Conservation (phyloP, 2,888 invertebrate species). For the Lycaena phlaeas region DNA sequence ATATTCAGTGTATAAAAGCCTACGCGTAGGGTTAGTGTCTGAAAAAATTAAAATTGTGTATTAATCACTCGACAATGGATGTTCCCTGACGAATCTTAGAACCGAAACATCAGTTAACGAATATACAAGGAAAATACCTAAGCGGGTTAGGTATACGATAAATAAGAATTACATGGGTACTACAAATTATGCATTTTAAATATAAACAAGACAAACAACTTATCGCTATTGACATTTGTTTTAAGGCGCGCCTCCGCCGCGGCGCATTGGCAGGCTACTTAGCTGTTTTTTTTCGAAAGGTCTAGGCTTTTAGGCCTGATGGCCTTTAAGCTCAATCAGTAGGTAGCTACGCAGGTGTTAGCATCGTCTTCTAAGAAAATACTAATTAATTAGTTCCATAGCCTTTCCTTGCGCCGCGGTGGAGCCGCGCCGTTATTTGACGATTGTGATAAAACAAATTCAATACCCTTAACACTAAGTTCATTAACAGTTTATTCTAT, state of each 20-base stretch:
- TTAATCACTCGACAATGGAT: slow-evolving; percentile 39
- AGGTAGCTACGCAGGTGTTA: too few relatives aligned
- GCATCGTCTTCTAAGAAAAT: too few relatives aligned
- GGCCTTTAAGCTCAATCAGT: too few relatives aligned
- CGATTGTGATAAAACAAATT: slow-evolving; percentile 6
- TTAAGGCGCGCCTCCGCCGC: too few relatives aligned
- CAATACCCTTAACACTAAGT: slow-evolving; percentile 1
- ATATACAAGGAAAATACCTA: slow-evolving; percentile 39
- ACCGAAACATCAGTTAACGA: slow-evolving; percentile 47
- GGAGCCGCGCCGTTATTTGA: too few relatives aligned
- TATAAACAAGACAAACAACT: slow-evolving; percentile 33
- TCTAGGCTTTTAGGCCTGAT: too few relatives aligned
- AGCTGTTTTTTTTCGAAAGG: too few relatives aligned
- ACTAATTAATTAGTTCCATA: too few relatives aligned
- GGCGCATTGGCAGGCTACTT: too few relatives aligned
- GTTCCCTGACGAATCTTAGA: slow-evolving; percentile 51
- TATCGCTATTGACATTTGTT: slow-evolving; percentile 34
- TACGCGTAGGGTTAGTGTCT: slow-evolving; percentile 26
- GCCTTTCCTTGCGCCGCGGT: too few relatives aligned
- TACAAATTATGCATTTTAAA: slow-evolving; percentile 54
- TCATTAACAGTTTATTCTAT: slow-evolving; percentile 8
- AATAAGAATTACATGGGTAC: slow-evolving; percentile 37
- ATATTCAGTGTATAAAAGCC: slow-evolving; percentile 21
- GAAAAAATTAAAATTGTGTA: slow-evolving; percentile 62
- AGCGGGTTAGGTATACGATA: slow-evolving; percentile 39